These are phyloP conservation scores for Nasonia longicornis DNA, from an alignment of 1,140 invertebrate genomes.

Conservation along the genomic window DNA sequence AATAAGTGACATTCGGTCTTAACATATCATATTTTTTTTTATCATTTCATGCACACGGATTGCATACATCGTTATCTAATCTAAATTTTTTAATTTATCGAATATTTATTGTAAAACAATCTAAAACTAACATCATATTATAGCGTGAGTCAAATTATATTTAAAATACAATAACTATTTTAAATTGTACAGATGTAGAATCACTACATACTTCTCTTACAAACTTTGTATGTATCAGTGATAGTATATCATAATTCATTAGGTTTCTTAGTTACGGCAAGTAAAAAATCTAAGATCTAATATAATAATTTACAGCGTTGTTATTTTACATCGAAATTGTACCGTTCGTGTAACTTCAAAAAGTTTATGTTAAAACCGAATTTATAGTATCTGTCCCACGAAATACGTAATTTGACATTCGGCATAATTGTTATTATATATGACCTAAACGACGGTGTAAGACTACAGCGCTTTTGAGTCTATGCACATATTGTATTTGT, in stretches of 20 bases:
- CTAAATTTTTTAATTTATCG: neutral
- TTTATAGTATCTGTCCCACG: neutral
- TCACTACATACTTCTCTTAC: neutral
- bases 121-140: neutral
- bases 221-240: neutral
- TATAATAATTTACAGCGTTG: neutral
- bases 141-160: neutral
- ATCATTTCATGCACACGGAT: neutral
- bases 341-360: neutral
- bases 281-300: neutral
- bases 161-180: neutral
- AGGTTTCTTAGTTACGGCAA: neutral
- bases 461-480: constrained; percentile 9
- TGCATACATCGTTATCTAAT: constrained; percentile 3
- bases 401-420: constrained; percentile 23
- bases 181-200: neutral
- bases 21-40: constrained; percentile 20
- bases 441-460: neutral
- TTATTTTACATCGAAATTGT: neutral
- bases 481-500: constrained; percentile 32
- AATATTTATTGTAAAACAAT: neutral
- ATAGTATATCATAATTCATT: neutral
- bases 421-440: neutral
- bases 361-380: constrained; percentile 30
- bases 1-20: constrained; percentile 31